A percentile compares a stretch with the other conserved stretches of the same genome.
phyloP scores from a whole-genome alignment of 1,140 invertebrate species.

The Hycleus cichorii region DNA sequence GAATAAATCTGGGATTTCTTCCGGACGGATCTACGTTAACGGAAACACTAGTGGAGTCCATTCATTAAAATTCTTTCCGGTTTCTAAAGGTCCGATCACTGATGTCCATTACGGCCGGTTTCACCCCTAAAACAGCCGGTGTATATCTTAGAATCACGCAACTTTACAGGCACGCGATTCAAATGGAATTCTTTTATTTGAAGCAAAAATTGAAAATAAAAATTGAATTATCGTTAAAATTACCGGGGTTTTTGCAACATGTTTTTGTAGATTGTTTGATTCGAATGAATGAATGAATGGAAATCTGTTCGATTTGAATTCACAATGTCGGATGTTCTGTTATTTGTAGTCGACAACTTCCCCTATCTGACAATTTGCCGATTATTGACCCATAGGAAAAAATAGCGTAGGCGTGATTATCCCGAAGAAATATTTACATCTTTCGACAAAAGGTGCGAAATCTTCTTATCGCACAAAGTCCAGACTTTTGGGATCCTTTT shows the following conservation, averaged over 20 bases:
- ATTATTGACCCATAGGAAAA: too few relatives aligned
- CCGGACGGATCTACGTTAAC: neutral
- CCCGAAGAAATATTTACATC: too few relatives aligned
- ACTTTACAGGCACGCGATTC: slow-evolving; percentile 9
- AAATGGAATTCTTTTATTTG: slow-evolving; percentile 1
- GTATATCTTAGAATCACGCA: slow-evolving; percentile 5
- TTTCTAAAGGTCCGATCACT: slow-evolving; percentile 4
- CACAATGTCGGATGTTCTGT: neutral
- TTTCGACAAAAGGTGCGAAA: too few relatives aligned
- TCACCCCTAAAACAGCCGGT: neutral
- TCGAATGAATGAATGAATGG: neutral
- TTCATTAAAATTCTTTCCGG: slow-evolving; percentile 19
- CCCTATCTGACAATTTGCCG: too few relatives aligned
- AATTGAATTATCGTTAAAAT: neutral
- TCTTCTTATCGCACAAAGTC: too few relatives aligned
- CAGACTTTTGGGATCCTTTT: too few relatives aligned
- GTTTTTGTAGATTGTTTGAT: neutral
- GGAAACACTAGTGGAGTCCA: slow-evolving; percentile 12
- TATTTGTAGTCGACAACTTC: neutral
- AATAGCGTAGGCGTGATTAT: too few relatives aligned
- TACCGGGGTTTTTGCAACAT: neutral
- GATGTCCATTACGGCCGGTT: slow-evolving; percentile 11
- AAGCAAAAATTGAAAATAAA: neutral
- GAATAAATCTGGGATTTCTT: too few relatives aligned
- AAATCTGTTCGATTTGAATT: neutral